These are phyloP conservation scores for Hecatera dysodea DNA, from an alignment of 2,888 invertebrate species.

Conservation along the genomic window DNA sequence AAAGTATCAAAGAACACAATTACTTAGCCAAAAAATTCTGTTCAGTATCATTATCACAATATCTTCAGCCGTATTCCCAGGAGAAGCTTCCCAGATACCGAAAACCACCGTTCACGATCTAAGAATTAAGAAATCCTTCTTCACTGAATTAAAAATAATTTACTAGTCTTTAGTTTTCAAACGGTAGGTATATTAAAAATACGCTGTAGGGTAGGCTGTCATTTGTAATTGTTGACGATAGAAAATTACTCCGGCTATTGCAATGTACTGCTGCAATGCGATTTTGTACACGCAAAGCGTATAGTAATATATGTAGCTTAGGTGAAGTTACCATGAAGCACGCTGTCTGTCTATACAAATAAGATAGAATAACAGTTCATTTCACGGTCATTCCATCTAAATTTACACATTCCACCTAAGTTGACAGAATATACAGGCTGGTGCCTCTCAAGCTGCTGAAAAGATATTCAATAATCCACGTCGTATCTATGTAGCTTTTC, in stretches of 20 bases:
- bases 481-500: neutral
- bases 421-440: no score
- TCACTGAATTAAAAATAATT: neutral
- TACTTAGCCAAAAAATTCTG: neutral
- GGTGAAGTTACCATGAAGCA: no score
- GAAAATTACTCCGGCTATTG: neutral
- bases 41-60: conserved; percentile 13
- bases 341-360: no score
- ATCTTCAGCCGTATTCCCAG: neutral
- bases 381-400: no score
- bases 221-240: no score
- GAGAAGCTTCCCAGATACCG: neutral
- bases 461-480: neutral
- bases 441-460: neutral
- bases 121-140: neutral
- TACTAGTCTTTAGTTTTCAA: neutral
- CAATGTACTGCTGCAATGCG: neutral
- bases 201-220: no score
- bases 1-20: conserved; percentile 21
- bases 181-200: neutral
- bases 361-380: no score
- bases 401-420: no score
- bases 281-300: no score
- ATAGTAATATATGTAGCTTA: no score
- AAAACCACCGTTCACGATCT: neutral